phyloP scores from a whole-genome alignment of 2,113 vertebrate genomes.

The Corvus moneduloides region DNA sequence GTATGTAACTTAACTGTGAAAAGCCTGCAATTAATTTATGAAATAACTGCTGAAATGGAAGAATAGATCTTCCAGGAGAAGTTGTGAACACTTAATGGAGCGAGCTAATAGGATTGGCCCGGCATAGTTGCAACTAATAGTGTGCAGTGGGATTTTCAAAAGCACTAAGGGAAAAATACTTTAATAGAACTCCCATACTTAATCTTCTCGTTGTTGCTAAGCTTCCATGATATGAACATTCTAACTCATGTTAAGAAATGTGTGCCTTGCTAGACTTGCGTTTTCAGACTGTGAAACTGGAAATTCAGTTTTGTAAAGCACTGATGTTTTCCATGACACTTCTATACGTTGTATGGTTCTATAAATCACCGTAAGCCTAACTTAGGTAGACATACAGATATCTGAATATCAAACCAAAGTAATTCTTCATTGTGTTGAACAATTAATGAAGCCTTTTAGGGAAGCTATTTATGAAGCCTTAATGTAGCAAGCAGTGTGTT shows the following conservation, averaged over 20 bases:
- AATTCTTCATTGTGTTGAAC: neutral
- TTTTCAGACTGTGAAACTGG: neutral
- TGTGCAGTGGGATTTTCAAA: slow-evolving; percentile 26
- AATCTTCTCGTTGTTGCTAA: slow-evolving; percentile 40
- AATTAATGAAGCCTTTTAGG: neutral
- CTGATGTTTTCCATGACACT: neutral
- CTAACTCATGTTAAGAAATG: neutral
- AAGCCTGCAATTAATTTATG: neutral
- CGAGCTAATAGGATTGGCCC: slow-evolving; percentile 3
- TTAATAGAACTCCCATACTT: neutral
- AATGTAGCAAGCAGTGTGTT: neutral
- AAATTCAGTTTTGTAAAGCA: neutral
- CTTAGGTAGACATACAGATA: neutral
- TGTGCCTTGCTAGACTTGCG: neutral
- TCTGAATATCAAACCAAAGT: neutral
- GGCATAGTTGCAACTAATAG: neutral
- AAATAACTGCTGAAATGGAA: neutral
- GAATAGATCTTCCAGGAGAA: neutral
- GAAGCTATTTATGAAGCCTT: neutral
- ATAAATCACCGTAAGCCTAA: neutral
- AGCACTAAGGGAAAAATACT: slow-evolving; percentile 6
- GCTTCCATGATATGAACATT: neutral
- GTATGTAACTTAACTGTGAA: neutral
- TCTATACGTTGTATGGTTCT: accelerated
- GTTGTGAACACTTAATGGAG: neutral